phyloP scores from a whole-genome alignment of 2,797 vertebrate species.

The Lepilemur septentrionalis region DNA sequence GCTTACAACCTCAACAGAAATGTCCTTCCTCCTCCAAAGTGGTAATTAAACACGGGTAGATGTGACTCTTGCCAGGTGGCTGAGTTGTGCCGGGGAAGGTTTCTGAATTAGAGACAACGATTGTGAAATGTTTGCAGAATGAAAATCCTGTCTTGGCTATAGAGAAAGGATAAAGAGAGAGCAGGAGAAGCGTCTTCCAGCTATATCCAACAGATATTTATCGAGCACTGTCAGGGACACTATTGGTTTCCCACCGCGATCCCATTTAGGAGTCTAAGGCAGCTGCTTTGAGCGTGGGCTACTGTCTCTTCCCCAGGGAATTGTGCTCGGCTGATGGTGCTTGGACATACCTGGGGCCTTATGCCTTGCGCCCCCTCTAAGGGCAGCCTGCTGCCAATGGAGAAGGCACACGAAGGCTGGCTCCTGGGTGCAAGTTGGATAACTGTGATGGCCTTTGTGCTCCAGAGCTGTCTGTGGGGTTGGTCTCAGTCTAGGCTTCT shows the following conservation, averaged over 20 bases:
- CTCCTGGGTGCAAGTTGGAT: not conserved
- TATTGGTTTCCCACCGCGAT: not conserved
- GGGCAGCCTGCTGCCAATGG: not conserved
- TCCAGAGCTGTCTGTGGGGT: not conserved
- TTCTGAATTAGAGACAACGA: not conserved
- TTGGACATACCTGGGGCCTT: not conserved
- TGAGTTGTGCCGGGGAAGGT: not conserved
- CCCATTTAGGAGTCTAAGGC: not conserved
- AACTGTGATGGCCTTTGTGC: not conserved
- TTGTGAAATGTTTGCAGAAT: not conserved
- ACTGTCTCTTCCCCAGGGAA: not conserved
- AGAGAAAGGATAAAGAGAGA: not conserved
- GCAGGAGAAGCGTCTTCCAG: not conserved
- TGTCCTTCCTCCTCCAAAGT: not conserved
- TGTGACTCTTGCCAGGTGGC: not conserved
- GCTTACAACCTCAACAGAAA: not conserved
- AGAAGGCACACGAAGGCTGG: not conserved
- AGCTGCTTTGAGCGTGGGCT: not conserved
- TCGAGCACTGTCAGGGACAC: not conserved
- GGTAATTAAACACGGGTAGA: not conserved
- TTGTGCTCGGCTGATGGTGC: not conserved
- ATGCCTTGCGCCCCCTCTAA: rapidly evolving
- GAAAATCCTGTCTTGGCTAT: not conserved
- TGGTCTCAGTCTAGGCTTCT: not conserved
- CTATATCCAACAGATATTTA: not conserved